These are phyloP conservation scores for Ephydatia muelleri DNA, from an alignment of 37 sponge, comb jelly and placozoan species.

Conservation along the genomic window DNA sequence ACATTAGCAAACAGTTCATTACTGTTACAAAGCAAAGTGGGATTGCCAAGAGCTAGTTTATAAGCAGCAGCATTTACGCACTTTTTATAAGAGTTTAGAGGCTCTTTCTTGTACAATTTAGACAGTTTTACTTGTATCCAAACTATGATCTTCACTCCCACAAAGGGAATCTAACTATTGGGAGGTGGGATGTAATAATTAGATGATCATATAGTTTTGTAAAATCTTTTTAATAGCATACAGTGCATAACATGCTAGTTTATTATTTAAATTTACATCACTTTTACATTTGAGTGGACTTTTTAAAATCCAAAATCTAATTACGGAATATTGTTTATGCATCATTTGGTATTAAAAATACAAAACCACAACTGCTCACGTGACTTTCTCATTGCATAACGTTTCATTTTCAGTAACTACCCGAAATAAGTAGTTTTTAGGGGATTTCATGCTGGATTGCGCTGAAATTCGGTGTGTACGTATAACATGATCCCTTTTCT, in stretches of 20 bases:
- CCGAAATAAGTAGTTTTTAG: neutral
- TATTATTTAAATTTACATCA: neutral
- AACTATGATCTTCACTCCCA: neutral
- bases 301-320: no score
- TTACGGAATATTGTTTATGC: neutral
- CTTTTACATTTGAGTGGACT: neutral
- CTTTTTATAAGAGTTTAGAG: constrained; percentile 9
- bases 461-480: neutral
- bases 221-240: neutral
- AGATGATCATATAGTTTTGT: neutral
- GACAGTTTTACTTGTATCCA: constrained; percentile 1
- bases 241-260: neutral
- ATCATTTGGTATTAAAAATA: neutral
- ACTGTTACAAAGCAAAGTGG: neutral
- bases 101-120: neutral
- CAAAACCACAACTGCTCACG: neutral
- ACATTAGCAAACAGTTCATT: constrained; percentile 1
- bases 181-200: neutral
- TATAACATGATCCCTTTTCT: neutral
- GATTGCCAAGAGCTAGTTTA: neutral
- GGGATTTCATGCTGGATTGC: constrained; percentile 1
- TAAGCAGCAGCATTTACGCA: neutral
- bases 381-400: neutral
- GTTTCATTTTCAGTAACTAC: neutral
- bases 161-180: constrained; percentile 1